Percentiles rank a stretch among this genome's conserved stretches.
phyloP scores from a whole-genome alignment of 2,888 invertebrate genomes.

The Cerastis rubricosa region DNA sequence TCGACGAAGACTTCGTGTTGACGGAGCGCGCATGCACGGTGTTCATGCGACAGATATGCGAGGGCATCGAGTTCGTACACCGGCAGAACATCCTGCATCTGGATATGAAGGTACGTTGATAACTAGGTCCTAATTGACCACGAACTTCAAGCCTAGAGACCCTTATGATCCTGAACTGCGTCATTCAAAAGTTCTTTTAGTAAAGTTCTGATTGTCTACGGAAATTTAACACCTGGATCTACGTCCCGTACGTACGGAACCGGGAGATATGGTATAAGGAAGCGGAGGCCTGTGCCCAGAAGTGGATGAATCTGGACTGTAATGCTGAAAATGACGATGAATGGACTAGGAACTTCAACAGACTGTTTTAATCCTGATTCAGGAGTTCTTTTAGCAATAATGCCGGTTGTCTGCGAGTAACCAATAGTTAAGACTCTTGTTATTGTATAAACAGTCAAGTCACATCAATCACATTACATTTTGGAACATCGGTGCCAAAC shows the following conservation, averaged over 20 bases:
- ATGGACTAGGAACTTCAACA: not conserved
- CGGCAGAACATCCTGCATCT: constrained; percentile 98
- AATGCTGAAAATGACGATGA: not conserved
- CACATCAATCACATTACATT: not conserved
- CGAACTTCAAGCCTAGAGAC: not conserved
- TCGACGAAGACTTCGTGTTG: constrained; percentile 99
- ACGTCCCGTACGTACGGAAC: not conserved
- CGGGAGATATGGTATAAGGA: not conserved
- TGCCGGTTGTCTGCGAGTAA: not conserved
- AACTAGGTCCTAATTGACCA: not conserved
- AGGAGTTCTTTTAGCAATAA: not conserved
- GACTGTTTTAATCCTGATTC: not conserved
- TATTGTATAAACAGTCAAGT: not conserved
- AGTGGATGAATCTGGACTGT: not conserved
- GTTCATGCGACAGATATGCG: constrained; percentile 99
- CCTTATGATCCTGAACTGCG: not conserved
- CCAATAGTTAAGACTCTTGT: not conserved
- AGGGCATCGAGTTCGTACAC: constrained; percentile 99
- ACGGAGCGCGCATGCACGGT: constrained; percentile 99
- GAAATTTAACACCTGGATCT: not conserved
- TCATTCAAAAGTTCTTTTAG: not conserved
- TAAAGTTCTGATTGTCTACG: not conserved
- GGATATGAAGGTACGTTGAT: constrained; percentile 96
- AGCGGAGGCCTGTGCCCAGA: not conserved
- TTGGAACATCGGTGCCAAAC: not conserved